Conservation (phyloP, 2,113 vertebrate species). For the Galemys pyrenaicus region DNA sequence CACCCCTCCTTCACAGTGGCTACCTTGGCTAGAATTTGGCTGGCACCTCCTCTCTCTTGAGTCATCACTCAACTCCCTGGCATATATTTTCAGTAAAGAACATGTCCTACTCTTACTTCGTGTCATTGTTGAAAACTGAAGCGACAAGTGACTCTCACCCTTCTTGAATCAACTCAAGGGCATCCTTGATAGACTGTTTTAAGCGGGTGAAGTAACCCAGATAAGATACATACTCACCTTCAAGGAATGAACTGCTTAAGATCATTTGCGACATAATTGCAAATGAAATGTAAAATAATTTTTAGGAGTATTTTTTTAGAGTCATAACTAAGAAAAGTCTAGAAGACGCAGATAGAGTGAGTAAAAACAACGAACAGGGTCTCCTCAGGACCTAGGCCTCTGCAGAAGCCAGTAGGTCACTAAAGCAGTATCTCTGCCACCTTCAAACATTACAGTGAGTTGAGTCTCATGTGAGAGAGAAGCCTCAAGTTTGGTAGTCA, state of each 20-base stretch:
- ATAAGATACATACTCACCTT: neutral
- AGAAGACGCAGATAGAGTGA: neutral
- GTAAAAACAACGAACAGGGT: neutral
- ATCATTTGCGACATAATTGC: neutral
- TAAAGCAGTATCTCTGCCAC: neutral
- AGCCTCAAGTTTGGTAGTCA: neutral
- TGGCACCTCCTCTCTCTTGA: neutral
- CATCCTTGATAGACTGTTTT: conserved; percentile 2
- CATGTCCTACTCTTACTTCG: neutral
- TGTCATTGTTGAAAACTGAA: neutral
- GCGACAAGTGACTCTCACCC: neutral
- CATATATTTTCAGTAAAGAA: neutral
- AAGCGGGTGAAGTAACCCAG: neutral
- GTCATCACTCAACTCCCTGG: neutral
- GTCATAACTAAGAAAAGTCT: neutral
- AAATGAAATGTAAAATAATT: conserved; percentile 45
- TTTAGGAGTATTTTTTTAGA: neutral
- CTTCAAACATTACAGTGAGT: neutral
- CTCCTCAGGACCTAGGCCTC: neutral
- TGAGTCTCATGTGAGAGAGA: neutral
- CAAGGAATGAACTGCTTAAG: conserved; percentile 29
- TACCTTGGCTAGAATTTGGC: neutral
- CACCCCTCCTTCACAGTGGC: accelerated
- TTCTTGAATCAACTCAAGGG: neutral
- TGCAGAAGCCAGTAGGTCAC: neutral